These are phyloP conservation scores for Phymatocera aterrima DNA, from an alignment of 2,888 invertebrate genomes.

Conservation along the genomic window DNA sequence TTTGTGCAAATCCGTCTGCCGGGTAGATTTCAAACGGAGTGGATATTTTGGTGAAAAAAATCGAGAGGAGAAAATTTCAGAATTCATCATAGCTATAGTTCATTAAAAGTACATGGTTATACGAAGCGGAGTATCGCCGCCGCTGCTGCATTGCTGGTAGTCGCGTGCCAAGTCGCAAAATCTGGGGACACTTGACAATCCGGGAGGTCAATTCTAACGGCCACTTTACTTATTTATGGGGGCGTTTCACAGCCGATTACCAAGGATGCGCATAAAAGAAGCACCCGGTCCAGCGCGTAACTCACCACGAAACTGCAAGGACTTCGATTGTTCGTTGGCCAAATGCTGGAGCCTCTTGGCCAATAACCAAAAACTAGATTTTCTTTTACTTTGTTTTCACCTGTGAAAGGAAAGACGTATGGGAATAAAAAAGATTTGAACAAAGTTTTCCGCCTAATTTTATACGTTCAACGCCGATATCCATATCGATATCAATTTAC, in stretches of 20 bases:
- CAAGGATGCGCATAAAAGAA: constrained; percentile 44
- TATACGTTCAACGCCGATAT: neutral
- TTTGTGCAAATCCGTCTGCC: neutral
- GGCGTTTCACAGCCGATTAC: constrained; percentile 45
- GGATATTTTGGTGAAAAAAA: neutral
- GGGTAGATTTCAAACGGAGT: neutral
- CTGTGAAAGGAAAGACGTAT: neutral
- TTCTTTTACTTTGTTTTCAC: neutral
- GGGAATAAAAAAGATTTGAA: neutral
- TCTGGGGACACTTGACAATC: constrained; percentile 40
- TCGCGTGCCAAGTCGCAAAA: constrained; percentile 45
- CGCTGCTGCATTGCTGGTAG: neutral
- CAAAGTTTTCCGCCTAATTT: constrained; percentile 5
- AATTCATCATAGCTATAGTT: constrained; percentile 16
- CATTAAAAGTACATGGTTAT: constrained; percentile 10
- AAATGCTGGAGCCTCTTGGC: constrained; percentile 42
- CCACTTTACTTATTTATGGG: constrained; percentile 45
- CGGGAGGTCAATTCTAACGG: constrained; percentile 42
- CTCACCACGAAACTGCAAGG: constrained; percentile 41
- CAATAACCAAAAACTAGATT: constrained; percentile 38
- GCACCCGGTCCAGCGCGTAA: constrained; percentile 31
- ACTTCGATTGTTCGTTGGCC: constrained; percentile 44
- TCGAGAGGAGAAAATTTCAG: neutral
- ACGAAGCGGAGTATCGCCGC: neutral
- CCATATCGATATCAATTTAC: too few relatives aligned